A percentile compares a stretch with the other conserved stretches of the same genome.
Evolutionary conservation across 1,140 invertebrate genomes (phyloP).

Genomic region (Chionoecetes opilio): DNA sequence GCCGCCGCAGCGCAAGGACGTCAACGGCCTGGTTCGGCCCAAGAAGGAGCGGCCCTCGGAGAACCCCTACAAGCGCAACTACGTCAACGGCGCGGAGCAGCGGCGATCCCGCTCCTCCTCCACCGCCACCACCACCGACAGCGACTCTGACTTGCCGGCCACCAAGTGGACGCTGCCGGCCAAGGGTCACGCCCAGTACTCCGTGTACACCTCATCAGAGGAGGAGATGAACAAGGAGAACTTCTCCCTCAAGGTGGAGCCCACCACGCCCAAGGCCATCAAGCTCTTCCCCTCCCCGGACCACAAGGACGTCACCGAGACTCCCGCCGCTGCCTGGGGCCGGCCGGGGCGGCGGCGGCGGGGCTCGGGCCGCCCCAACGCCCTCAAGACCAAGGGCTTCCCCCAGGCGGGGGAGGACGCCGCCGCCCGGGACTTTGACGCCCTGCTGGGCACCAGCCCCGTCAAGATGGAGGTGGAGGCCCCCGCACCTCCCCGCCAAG

Average conservation of each 20-base stretch:
- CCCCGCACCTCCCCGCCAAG: slow-evolving; percentile 52
- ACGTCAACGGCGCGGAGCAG: slow-evolving; percentile 89
- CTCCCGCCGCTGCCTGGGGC: slow-evolving; percentile 52
- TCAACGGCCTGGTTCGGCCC: slow-evolving; percentile 74
- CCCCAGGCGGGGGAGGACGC: slow-evolving; percentile 53
- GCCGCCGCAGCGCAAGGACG: slow-evolving; percentile 67
- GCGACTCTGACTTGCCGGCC: slow-evolving; percentile 74
- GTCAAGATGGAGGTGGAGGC: slow-evolving; percentile 68
- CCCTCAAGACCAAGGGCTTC: slow-evolving; percentile 56
- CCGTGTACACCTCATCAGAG: slow-evolving; percentile 80
- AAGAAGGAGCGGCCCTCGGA: slow-evolving; percentile 83
- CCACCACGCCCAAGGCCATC: slow-evolving; percentile 51
- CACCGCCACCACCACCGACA: slow-evolving; percentile 80
- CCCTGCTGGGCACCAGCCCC: slow-evolving; percentile 62
- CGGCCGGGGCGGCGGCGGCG: slow-evolving; percentile 60
- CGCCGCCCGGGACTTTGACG: slow-evolving; percentile 75
- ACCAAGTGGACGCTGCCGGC: slow-evolving; percentile 74
- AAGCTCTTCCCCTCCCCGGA: slow-evolving; percentile 45
- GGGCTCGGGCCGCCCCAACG: slow-evolving; percentile 59
- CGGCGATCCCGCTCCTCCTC: slow-evolving; percentile 84
- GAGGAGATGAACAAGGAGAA: slow-evolving; percentile 78
- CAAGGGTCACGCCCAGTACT: slow-evolving; percentile 58
- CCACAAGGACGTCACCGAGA: slow-evolving; percentile 50
- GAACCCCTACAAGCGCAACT: slow-evolving; percentile 90
- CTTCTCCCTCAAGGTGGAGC: slow-evolving; percentile 62